Percentiles rank a stretch among this genome's conserved stretches.
Evolutionary conservation across 2,888 invertebrate species (phyloP).

Genomic region (Apamea sordens): DNA sequence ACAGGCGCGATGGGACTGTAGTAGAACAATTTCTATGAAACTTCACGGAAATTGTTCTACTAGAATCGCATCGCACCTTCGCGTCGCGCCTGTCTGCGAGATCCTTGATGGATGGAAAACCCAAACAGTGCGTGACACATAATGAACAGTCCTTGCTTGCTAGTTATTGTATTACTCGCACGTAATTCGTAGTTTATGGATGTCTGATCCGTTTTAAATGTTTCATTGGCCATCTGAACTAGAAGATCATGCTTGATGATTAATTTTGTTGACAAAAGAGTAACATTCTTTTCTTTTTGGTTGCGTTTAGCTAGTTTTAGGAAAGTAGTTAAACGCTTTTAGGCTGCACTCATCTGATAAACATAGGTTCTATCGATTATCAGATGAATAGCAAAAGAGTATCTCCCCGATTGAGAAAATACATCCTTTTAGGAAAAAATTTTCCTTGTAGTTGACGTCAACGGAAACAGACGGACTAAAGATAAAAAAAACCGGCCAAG

Average conservation of each 20-base stretch:
- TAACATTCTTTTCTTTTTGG: background rate
- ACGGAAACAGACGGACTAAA: background rate
- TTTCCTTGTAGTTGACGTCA: background rate
- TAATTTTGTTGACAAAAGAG: background rate
- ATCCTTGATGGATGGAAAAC: slow-evolving; percentile 26
- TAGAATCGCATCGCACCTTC: background rate
- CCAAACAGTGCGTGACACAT: slow-evolving; percentile 46
- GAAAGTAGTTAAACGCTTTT: background rate
- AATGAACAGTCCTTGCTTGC: slow-evolving; percentile 5
- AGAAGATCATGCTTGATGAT: background rate
- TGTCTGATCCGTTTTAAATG: slow-evolving; percentile 26
- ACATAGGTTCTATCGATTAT: background rate
- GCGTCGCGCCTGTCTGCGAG: background rate
- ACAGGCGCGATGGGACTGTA: background rate
- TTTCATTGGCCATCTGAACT: slow-evolving; percentile 16
- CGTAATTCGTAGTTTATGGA: slow-evolving; percentile 6
- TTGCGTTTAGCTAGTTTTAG: background rate
- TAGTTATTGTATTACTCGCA: background rate
- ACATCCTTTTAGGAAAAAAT: background rate
- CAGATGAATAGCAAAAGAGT: slow-evolving; percentile 13
- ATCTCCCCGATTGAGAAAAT: background rate
- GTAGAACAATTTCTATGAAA: background rate
- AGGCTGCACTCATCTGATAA: background rate
- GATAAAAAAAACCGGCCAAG: too few relatives aligned
- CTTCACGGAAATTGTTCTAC: background rate